Conservation (phyloP, 1,140 invertebrate species). For the Penaeus chinensis region DNA sequence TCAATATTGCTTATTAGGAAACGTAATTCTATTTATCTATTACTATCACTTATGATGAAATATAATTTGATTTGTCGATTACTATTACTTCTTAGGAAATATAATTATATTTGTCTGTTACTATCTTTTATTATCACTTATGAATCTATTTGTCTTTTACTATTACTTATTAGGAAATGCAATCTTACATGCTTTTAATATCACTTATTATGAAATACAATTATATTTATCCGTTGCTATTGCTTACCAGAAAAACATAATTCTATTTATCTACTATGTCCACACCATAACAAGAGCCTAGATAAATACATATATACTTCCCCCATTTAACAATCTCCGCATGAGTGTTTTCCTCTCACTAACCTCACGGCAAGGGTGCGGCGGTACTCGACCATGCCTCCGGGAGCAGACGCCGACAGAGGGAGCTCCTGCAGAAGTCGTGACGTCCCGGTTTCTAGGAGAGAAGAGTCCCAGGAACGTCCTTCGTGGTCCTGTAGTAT, state of each 20-base stretch:
- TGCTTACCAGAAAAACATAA: not conserved
- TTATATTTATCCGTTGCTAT: too few species aligned
- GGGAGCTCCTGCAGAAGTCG: conserved; percentile 81
- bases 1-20: not conserved
- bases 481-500: conserved; percentile 40
- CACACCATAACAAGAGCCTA: too few species aligned
- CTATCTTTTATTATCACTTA: too few species aligned
- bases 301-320: too few species aligned
- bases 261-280: not conserved
- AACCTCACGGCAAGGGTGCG: conserved; percentile 79
- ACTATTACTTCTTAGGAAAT: too few species aligned
- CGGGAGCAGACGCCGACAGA: conserved; percentile 82
- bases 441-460: conserved; percentile 76
- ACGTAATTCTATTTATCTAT: not conserved
- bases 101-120: too few species aligned
- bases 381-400: conserved; percentile 89
- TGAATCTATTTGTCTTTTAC: too few species aligned
- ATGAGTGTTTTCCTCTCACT: not conserved
- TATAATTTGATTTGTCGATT: too few species aligned
- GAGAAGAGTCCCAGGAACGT: conserved; percentile 78
- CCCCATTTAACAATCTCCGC: not conserved
- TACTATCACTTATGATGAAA: not conserved
- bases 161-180: too few species aligned
- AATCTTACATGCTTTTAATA: too few species aligned
- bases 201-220: too few species aligned